Percentiles rank a stretch among this genome's conserved stretches.
Evolutionary conservation across 2,797 vertebrate genomes (phyloP).

Genomic region (Rhabdophis nuchalis): DNA sequence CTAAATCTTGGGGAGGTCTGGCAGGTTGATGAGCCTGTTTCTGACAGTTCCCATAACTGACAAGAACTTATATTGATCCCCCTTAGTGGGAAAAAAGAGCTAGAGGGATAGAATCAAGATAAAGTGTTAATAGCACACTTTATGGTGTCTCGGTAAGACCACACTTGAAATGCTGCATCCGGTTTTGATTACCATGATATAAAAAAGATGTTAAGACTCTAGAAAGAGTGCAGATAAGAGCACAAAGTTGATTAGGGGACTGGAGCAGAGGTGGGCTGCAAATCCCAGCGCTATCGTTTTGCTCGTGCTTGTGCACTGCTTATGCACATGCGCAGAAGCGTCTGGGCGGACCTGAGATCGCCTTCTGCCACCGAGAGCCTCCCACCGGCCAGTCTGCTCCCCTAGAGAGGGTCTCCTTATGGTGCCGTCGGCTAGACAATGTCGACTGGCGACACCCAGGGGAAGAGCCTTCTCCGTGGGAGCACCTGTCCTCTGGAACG

Average conservation of each 20-base stretch:
- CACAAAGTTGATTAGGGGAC: not conserved
- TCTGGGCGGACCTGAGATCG: too few relatives aligned
- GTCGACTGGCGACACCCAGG: too few relatives aligned
- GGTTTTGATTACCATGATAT: not conserved
- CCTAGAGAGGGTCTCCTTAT: too few relatives aligned
- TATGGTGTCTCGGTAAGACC: not conserved
- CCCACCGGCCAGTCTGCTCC: too few relatives aligned
- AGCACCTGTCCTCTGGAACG: too few relatives aligned
- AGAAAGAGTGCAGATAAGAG: not conserved
- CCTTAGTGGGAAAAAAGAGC: not conserved
- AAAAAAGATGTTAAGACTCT: not conserved
- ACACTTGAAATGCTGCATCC: not conserved
- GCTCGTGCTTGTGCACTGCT: too few relatives aligned
- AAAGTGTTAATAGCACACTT: not conserved
- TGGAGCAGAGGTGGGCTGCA: too few relatives aligned
- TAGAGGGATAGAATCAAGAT: not conserved
- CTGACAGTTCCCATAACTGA: not conserved
- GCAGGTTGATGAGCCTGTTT: not conserved
- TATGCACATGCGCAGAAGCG: too few relatives aligned
- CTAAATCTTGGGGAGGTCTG: not conserved
- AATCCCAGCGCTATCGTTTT: too few relatives aligned
- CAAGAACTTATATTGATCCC: not conserved
- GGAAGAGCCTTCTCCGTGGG: too few relatives aligned
- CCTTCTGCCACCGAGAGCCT: too few relatives aligned
- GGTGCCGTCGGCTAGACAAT: too few relatives aligned